Percentiles rank a stretch among this genome's conserved stretches.
Evolutionary conservation across 2,797 vertebrate genomes (phyloP).

Genomic region (Delichon dasypus): DNA sequence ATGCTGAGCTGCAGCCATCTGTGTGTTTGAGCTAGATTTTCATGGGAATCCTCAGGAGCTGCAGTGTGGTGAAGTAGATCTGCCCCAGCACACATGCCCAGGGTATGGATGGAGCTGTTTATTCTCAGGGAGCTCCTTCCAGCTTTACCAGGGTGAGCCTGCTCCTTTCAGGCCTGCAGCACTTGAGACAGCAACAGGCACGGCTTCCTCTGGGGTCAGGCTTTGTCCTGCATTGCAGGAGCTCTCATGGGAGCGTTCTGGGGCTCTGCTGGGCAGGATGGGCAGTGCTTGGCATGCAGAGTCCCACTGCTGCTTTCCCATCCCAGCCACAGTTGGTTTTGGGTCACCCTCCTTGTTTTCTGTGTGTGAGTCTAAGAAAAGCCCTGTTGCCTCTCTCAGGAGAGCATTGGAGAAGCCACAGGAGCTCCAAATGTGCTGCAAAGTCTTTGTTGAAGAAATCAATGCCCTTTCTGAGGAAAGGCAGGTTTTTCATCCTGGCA

Average conservation of each 20-base stretch:
- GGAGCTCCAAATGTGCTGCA: background rate
- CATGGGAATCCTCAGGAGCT: background rate
- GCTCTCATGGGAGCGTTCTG: rapidly evolving
- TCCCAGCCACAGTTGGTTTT: background rate
- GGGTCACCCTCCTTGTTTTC: background rate
- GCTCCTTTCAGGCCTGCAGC: background rate
- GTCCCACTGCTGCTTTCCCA: background rate
- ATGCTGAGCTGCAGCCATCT: background rate
- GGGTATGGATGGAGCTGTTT: background rate
- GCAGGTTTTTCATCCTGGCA: background rate
- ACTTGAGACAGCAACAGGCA: rapidly evolving
- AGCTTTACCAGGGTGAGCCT: background rate
- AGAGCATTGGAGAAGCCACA: rapidly evolving
- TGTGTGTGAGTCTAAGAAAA: background rate
- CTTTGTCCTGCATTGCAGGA: background rate
- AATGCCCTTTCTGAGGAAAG: background rate
- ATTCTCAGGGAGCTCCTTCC: background rate
- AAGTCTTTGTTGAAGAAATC: background rate
- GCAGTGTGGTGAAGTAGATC: background rate
- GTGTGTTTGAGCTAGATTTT: background rate
- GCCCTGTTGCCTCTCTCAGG: background rate
- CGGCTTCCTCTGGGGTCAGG: rapidly evolving
- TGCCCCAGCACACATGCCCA: rapidly evolving
- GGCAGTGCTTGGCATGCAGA: background rate
- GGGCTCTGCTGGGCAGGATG: background rate